These are phyloP conservation scores for Tenualosa ilisha DNA, from an alignment of 2,797 vertebrate species.

Conservation along the genomic window DNA sequence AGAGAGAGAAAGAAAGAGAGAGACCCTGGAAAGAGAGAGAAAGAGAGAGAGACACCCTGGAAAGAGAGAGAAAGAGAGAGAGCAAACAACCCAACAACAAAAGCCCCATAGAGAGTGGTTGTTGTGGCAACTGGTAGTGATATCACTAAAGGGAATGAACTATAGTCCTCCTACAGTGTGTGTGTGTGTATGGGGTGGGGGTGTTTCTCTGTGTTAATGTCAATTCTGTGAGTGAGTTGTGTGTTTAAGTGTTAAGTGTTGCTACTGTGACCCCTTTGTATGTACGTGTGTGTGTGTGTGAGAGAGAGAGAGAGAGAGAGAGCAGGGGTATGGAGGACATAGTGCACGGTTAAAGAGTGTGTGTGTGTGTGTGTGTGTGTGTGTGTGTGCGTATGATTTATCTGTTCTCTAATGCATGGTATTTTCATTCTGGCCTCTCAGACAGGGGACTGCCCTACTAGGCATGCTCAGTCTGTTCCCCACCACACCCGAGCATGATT, in stretches of 20 bases:
- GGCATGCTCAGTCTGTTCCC: neutral
- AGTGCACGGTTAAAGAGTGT: neutral
- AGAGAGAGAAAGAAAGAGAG: constrained; percentile 27
- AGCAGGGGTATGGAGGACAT: too few species aligned
- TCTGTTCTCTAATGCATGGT: neutral
- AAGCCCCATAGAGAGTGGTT: constrained; percentile 59
- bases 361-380: neutral
- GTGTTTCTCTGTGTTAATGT: constrained; percentile 3
- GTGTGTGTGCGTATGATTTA: neutral
- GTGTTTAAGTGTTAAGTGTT: constrained; percentile 12
- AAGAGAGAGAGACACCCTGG: constrained; percentile 34
- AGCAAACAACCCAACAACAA: constrained; percentile 51
- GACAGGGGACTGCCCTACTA: neutral
- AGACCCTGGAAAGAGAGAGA: neutral
- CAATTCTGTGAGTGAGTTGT: neutral
- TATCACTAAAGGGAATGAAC: constrained; percentile 36
- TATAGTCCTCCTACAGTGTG: constrained; percentile 1
- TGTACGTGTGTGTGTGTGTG: neutral
- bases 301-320: neutral
- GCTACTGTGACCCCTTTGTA: neutral
- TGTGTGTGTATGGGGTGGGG: neutral
- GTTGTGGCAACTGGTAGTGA: constrained; percentile 57
- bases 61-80: constrained; percentile 39
- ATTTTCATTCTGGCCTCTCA: neutral
- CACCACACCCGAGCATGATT: neutral